phyloP scores from a whole-genome alignment of 2,888 invertebrate genomes.

The Eupithecia pulchellata region DNA sequence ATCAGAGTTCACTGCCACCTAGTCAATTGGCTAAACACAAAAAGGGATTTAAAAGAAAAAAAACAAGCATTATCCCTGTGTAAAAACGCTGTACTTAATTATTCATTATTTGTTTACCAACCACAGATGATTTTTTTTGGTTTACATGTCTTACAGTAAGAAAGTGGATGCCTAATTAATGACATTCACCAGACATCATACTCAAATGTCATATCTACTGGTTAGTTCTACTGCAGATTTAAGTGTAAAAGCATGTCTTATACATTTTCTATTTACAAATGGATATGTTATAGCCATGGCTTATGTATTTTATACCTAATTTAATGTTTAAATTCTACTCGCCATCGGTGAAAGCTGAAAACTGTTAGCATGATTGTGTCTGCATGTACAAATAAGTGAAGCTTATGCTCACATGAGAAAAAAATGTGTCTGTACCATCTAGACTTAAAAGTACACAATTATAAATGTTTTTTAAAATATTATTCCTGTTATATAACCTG shows the following conservation, averaged over 20 bases:
- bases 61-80: neutral
- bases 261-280: neutral
- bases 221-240: constrained; percentile 33
- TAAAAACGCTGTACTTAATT: neutral
- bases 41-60: neutral
- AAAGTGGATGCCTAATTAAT: constrained; percentile 35
- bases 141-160: constrained; percentile 43
- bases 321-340: neutral
- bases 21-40: neutral
- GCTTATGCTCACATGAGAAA: constrained; percentile 19
- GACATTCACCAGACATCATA: constrained; percentile 35
- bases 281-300: neutral
- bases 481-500: neutral
- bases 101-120: constrained; percentile 3
- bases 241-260: constrained; percentile 31
- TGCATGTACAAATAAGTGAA: constrained; percentile 19
- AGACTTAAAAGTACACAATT: neutral
- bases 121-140: constrained; percentile 28
- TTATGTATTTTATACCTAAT: neutral
- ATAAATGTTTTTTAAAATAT: neutral
- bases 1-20: constrained; percentile 20
- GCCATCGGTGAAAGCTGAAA: constrained; percentile 18
- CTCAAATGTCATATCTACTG: constrained; percentile 36
- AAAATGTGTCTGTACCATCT: neutral
- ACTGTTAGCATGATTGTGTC: constrained; percentile 27